Evolutionary conservation across 2,888 invertebrate genomes (phyloP), one percentile per base, ranked within the genome.

Genomic region (Matsumyia berberina): DNA sequence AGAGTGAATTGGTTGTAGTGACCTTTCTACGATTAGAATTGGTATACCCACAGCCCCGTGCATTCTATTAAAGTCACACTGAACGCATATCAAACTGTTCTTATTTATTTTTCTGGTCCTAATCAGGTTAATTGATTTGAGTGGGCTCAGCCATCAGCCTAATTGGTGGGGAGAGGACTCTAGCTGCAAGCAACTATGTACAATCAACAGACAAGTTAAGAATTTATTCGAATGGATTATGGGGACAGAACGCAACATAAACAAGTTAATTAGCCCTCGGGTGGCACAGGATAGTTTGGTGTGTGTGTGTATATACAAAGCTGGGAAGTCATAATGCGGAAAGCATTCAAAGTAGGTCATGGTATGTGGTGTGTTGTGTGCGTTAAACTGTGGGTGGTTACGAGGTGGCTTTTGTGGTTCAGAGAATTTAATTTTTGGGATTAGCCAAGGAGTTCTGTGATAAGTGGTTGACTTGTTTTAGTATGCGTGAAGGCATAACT

Each of bases 111-210:
- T 6, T 55, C 4, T 19, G 4, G 24, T 62, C 55, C 64, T 60
- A 81, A 81, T 81, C 70, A 81, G 70, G 70, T 76, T 76, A 81
- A 81, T 81, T 81, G 81, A 81, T 81, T 70, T 70, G 51, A 70
- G 64, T 70, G 64, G 49, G 64, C 42, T 53, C 11, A 51, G n/a
- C 64, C 42, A 53, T 70, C 74, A 76, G 12, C 51, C 37, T 76
- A 81, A 81, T 81, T 81, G 44, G 44, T 12, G 44, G 44, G 53
- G 51, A 17, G 39, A 24, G 24, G 24, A 24, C n/a, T 44, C 15
- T 33, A 33, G 69, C 60, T 35, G 53, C 37, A 58, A 69, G 53
- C 77, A n/a, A n/a, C n/a, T n/a, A n/a, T n/a, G n/a, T 55, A 62
- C 35, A 60, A 53, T 15, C 53, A n/a, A 51, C 33, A 60, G 39